Base-by-base conservation (phyloP, 2,797 vertebrate genomes). In the Pagetopsis macropterus region DNA sequence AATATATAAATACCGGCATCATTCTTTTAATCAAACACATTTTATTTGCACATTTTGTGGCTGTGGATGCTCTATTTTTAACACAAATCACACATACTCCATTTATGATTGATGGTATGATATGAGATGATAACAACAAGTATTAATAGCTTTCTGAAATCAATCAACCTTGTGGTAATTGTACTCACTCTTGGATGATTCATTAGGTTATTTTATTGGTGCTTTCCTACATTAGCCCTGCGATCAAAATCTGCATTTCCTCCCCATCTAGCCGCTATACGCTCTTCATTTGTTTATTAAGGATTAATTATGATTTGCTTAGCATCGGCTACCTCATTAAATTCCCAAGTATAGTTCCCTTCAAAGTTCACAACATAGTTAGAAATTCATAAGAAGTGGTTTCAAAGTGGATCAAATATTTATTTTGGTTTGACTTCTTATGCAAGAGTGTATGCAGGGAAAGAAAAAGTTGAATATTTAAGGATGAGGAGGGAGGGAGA, bases 221-320 rank as follows among this genome's bases (percentile, higher is more conserved):
- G 58, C 70, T 75, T 82, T 74, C 41, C 48, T 23, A 16, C 51
- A 50, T 55, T 57, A 55, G 52, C 41, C 17, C 33, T 56, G 51
- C 0, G 11, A 75, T 86, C 68, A 76, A 70, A 82, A 74, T 75
- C 57, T 33, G 50, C 46, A 15, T 65, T 68, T 68, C 49, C 45
- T 70, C 78, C 52, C 67, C 17, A 37, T 63, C 70, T 70, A 40
- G 10, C 65, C 1, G 9, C 72, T 44, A 37, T 37, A 3, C 59
- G 9, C 48, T 48, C 49, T 49, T 69, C 59, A 71, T 84, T 80
- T 86, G 60, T 87, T 87, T 87, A 75, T 85, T 75, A 83, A 82
- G 69, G 64, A 84, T 82, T 88, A 79, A 88, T 86, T 87, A 84
- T 79, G 73, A 79, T 85, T 84, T 86, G 78, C 78, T 83, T 83